Base-by-base conservation (phyloP, 2,888 invertebrate genomes). In the Seira ritae region DNA sequence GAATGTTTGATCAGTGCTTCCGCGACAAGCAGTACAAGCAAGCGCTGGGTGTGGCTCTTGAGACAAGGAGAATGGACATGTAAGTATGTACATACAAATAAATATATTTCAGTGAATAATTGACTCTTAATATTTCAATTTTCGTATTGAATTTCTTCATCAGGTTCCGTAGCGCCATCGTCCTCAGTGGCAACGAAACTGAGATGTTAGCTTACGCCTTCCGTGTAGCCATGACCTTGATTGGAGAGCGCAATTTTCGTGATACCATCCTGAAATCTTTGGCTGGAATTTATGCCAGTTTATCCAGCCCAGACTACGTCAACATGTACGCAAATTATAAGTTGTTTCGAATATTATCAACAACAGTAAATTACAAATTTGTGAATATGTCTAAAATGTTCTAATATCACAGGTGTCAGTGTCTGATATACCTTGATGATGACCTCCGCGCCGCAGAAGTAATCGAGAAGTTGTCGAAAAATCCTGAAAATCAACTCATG, bases 11-110 rank as follows among this genome's bases (percentile, higher is more conserved):
- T 90, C 93, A 97, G 84, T 99, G 99, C 90, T 92, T 99, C 88
- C 96, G 97, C 86, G 98, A 98, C 91, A 96, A 96, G 42, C 98
- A 99, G 90, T 98, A 95, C 91, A 94, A 97, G 66, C 98, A 99
- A 91, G 99, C 99, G 3, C 92, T 99, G 62, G 99, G 99, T 0
- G 93, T 99, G 89, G 98, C 99, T 1, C 92, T 99, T 72, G 99
- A 99, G 91, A 98, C 98, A 0, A 93, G 97, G 68, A 94, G 99
- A 77, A 97, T 99, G 96, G 99, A 99, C 90, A 95, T 99, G 89
- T 98, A 84, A 81, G 87, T 42, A 31, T 31, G 8, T 31, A 31
- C 8, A 31, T 8, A 31, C 31, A 4, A 31, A 31, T 31, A 31
- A 2, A 31, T 8, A 31, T 31, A 31, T 8, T 31, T 4, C 31